Conservation (phyloP, 2,797 vertebrate genomes). For the Sebastes paucispinis region DNA sequence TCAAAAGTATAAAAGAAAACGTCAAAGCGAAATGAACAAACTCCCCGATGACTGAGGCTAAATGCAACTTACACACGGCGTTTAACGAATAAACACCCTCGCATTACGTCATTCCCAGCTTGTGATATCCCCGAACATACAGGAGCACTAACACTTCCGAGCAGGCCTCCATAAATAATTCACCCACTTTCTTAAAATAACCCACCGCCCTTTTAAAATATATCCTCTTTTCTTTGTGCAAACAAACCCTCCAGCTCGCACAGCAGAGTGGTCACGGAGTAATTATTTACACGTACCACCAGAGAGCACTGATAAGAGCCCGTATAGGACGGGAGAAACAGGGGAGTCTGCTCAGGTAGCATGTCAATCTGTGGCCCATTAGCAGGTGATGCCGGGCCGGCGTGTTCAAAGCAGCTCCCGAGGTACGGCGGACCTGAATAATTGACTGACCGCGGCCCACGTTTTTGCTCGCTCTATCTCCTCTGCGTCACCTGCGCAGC, state of each 20-base stretch:
- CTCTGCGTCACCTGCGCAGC: constrained; percentile 26
- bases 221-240: constrained; percentile 59
- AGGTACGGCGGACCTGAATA: constrained; percentile 63
- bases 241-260: constrained; percentile 54
- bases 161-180: constrained; percentile 67
- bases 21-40: constrained; percentile 4
- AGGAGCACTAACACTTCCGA: constrained; percentile 23
- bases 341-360: constrained; percentile 51
- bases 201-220: constrained; percentile 56
- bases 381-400: constrained; percentile 59
- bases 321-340: not conserved
- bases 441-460: constrained; percentile 57
- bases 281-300: constrained; percentile 71
- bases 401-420: constrained; percentile 61
- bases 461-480: constrained; percentile 17
- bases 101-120: constrained; percentile 2
- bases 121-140: not conserved
- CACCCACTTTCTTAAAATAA: constrained; percentile 72
- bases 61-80: constrained; percentile 1
- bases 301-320: constrained; percentile 61
- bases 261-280: constrained; percentile 63
- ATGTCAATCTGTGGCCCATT: constrained; percentile 65
- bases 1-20: constrained; percentile 16
- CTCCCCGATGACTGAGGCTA: not conserved
- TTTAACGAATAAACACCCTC: not conserved